These are phyloP conservation scores for Pteropus rufus DNA, from an alignment of 2,797 vertebrate genomes.

Conservation along the genomic window DNA sequence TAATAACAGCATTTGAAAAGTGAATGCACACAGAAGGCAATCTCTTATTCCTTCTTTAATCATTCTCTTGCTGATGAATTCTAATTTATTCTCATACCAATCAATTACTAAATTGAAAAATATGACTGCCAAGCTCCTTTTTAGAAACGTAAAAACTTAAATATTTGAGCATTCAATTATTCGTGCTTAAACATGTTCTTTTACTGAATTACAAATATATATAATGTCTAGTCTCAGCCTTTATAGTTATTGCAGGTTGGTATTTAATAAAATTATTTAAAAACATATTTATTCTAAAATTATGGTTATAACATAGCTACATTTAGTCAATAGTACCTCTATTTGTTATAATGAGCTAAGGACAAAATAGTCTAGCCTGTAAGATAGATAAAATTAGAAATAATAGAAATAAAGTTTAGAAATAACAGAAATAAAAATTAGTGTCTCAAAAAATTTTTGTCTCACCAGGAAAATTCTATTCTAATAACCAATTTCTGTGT, in stretches of 20 bases:
- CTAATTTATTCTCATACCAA: neutral
- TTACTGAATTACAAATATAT: constrained; percentile 14
- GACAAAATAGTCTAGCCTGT: neutral
- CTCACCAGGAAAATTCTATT: neutral
- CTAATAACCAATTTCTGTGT: neutral
- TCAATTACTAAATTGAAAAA: constrained; percentile 2
- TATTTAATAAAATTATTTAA: neutral
- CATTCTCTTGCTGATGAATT: constrained; percentile 9
- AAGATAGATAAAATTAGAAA: neutral
- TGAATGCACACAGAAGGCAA: neutral
- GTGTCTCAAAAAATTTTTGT: neutral
- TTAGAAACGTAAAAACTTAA: constrained; percentile 17
- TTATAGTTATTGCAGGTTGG: neutral
- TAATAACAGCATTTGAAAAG: neutral
- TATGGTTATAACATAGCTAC: neutral
- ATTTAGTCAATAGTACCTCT: neutral
- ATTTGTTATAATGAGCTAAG: constrained; percentile 1
- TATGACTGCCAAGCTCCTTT: neutral
- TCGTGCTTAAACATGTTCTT: neutral
- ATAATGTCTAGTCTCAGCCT: neutral
- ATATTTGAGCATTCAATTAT: neutral
- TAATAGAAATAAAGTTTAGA: neutral
- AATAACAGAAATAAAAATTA: neutral
- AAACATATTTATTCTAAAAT: neutral
- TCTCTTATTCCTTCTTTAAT: neutral